phyloP scores from a whole-genome alignment of 2,797 vertebrate genomes.

The Otolemur crassicaudatus region DNA sequence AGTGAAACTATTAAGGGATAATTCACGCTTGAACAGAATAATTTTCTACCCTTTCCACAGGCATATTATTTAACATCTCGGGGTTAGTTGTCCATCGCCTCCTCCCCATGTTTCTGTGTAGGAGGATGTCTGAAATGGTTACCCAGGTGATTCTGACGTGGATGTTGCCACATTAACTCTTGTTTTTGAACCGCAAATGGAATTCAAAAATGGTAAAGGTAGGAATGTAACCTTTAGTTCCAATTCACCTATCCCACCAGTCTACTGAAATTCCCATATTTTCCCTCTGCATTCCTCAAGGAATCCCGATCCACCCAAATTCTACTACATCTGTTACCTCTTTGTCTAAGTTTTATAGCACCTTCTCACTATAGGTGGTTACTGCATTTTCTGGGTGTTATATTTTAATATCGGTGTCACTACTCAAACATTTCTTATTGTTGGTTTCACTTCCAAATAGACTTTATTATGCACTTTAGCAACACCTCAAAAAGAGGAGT shows the following conservation, averaged over 20 bases:
- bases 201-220: not conserved
- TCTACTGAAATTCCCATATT: not conserved
- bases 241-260: not conserved
- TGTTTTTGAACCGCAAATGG: not conserved
- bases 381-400: not conserved
- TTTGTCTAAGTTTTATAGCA: not conserved
- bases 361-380: not conserved
- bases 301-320: not conserved
- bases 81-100: not conserved
- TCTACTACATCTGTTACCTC: not conserved
- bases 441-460: not conserved
- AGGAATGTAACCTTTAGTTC: not conserved
- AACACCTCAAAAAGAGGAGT: not conserved
- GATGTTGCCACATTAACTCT: not conserved
- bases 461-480: not conserved
- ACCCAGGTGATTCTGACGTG: not conserved
- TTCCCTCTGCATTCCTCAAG: not conserved
- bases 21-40: not conserved
- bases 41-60: not conserved
- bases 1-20: not conserved
- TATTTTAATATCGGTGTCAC: not conserved
- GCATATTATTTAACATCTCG: not conserved
- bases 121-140: not conserved
- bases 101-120: not conserved
- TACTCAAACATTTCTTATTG: not conserved